Evolutionary conservation across 2,113 vertebrate genomes (phyloP).

Genomic region (Bubalus kerabau): DNA sequence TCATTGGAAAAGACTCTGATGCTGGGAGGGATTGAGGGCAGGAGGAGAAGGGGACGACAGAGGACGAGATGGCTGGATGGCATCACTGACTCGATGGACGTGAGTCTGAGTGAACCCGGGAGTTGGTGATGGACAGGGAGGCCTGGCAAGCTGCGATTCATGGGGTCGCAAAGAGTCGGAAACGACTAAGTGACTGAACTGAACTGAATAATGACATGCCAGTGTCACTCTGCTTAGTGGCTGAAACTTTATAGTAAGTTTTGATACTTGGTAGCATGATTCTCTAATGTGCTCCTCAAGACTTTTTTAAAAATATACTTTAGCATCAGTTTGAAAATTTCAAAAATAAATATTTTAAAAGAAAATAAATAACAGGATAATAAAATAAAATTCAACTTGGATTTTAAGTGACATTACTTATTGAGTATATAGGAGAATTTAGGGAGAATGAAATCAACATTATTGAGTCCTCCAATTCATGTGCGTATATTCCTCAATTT

Average conservation of each 20-base stretch:
- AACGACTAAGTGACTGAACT: too few relatives aligned
- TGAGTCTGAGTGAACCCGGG: too few relatives aligned
- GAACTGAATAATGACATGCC: background rate
- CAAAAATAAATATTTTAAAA: background rate
- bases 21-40: too few relatives aligned
- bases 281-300: background rate
- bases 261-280: background rate
- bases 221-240: background rate
- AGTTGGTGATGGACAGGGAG: too few relatives aligned
- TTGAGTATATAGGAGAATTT: background rate
- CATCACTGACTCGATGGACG: too few relatives aligned
- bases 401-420: background rate
- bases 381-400: background rate
- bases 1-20: too few relatives aligned
- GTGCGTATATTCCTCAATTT: background rate
- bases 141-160: too few relatives aligned
- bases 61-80: too few relatives aligned
- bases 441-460: background rate
- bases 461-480: background rate
- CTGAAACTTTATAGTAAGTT: background rate
- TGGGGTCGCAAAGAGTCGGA: too few relatives aligned
- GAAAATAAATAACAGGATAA: background rate
- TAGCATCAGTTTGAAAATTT: background rate
- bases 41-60: too few relatives aligned
- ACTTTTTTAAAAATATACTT: background rate